Evolutionary conservation across 2,888 invertebrate genomes (phyloP).

Genomic region (Melieria crassipennis): DNA sequence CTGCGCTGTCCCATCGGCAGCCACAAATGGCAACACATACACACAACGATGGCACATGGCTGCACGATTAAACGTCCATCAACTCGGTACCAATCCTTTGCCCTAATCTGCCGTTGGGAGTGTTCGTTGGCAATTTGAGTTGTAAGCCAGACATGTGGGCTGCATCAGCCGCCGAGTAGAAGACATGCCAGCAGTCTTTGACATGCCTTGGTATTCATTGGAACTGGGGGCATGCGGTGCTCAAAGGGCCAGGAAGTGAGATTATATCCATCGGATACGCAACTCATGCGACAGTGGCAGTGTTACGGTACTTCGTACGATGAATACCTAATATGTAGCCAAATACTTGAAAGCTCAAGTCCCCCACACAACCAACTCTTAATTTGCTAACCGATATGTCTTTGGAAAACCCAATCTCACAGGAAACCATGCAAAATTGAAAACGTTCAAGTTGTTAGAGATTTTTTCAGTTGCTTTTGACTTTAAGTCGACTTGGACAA

Average conservation of each 20-base stretch:
- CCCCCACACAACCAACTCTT: too few relatives aligned
- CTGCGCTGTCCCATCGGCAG: background rate
- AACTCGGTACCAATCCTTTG: slow-evolving; percentile 11
- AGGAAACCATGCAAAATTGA: too few relatives aligned
- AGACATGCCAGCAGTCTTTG: background rate
- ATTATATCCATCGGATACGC: background rate
- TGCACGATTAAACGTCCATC: slow-evolving; percentile 35
- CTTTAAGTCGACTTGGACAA: too few relatives aligned
- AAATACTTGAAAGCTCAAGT: too few relatives aligned
- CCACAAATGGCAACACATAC: slow-evolving; percentile 13
- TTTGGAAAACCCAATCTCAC: too few relatives aligned
- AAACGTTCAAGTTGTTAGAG: too few relatives aligned
- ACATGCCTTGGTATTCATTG: background rate
- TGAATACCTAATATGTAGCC: too few relatives aligned
- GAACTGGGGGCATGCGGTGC: background rate
- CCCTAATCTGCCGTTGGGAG: background rate
- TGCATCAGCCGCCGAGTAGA: background rate
- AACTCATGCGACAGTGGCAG: too few relatives aligned
- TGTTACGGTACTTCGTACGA: too few relatives aligned
- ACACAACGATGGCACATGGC: slow-evolving; percentile 17
- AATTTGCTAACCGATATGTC: too few relatives aligned
- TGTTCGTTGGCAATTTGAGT: background rate
- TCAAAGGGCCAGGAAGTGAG: background rate
- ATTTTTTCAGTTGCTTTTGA: too few relatives aligned
- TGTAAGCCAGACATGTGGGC: background rate